Conservation (phyloP, 2,888 invertebrate species). For the Nasonia oneida region DNA sequence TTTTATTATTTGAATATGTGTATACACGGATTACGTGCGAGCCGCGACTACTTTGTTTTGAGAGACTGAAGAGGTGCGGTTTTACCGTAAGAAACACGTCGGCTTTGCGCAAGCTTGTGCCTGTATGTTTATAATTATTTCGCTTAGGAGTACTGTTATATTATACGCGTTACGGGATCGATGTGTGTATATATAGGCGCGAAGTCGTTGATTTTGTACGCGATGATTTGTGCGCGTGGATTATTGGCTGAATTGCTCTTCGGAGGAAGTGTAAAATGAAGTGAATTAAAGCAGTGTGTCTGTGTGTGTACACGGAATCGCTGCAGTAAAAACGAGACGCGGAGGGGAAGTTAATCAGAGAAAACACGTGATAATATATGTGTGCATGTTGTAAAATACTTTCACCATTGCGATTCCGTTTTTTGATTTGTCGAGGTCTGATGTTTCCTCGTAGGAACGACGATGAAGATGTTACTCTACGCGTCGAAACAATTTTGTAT, state of each 20-base stretch:
- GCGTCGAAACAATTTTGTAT: too few species aligned
- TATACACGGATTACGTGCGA: neutral
- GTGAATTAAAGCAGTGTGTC: neutral
- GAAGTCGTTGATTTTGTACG: neutral
- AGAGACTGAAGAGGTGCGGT: neutral
- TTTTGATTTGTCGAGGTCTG: neutral
- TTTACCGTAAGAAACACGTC: conserved; percentile 7
- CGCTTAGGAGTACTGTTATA: too few species aligned
- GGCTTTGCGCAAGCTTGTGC: neutral
- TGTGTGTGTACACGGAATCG: neutral
- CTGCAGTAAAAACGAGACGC: neutral
- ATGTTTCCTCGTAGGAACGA: neutral
- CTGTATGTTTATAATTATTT: neutral
- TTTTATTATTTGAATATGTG: conserved; percentile 12
- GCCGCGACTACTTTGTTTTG: neutral
- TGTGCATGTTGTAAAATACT: conserved; percentile 33
- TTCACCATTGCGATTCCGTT: conserved; percentile 31
- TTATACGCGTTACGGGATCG: too few species aligned
- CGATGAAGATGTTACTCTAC: neutral
- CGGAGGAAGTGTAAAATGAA: neutral
- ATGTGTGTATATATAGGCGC: too few species aligned
- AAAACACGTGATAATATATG: conserved; percentile 11
- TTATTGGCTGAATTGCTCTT: neutral
- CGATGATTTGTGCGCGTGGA: neutral
- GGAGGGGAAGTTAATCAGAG: conserved; percentile 41